Base-by-base conservation (phyloP, 2,888 invertebrate genomes). In the Acleris cristana region DNA sequence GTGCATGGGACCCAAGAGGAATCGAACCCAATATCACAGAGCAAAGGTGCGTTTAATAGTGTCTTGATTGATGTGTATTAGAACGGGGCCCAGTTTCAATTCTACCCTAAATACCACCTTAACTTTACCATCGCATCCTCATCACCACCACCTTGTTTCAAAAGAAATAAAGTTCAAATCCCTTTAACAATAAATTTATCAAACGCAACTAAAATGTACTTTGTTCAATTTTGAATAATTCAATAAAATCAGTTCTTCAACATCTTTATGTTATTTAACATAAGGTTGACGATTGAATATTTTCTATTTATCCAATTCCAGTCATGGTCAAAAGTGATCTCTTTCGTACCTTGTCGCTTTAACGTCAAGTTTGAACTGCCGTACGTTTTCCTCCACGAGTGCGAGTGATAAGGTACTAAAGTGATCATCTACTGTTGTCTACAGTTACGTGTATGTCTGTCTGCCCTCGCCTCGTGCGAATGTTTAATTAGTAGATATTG, bases 41-140 rank as follows among this genome's bases (percentile, higher is more conserved):
- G 79, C 78, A 85, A 88, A 88, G 89, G 85, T 88, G 88, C 85
- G 86, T 86, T 83, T 87, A 87, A 87, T 86, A 83, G 81, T 78
- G 71, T 59, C 73, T 79, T 88, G 87, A 88, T 88, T 88, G 84
- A 88, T 88, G 87, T 86, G 81, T 86, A 87, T 86, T 86, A 79
- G 78, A 54, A 74, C 71, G 71, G 76, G 73, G 71, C 65, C 70
- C 73, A 71, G 69, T 68, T 72, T 70, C 70, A 61, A 66, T 52
- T 60, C 65, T 19, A 51, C 65, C 65, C 21, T 14, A 44, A 21
- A 23, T 23, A 23, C 56, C 40, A 55, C 40, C 2, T 40, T 55
- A 55, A 19, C 44, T 14, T 16, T 56, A n/a, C 56, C 44, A 44
- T 23, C 4, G 10, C 16, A 21, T 0, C 56, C 34, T 19, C 3